Conservation (phyloP, 2,113 vertebrate genomes). For the Bungarus multicinctus region DNA sequence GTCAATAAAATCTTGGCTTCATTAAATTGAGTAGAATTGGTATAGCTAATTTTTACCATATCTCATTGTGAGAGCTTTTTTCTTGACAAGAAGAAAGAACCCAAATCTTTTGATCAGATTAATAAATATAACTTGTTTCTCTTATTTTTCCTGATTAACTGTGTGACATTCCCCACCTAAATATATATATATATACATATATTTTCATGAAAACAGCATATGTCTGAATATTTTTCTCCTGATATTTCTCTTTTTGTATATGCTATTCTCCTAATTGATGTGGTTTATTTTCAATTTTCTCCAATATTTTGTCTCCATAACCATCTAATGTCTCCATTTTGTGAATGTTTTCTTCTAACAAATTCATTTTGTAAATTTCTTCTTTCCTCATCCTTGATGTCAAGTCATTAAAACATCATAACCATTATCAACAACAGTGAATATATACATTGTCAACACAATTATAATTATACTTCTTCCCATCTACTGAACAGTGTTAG, state of each 20-base stretch:
- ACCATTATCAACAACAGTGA: background rate
- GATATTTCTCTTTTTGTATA: background rate
- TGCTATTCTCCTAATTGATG: background rate
- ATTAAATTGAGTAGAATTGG: background rate
- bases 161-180: background rate
- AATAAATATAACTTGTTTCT: background rate
- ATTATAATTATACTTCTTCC: background rate
- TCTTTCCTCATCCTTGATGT: background rate
- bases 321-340: background rate
- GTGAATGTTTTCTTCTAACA: background rate
- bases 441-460: background rate
- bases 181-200: no score
- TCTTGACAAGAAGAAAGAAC: background rate
- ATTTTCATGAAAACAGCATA: background rate
- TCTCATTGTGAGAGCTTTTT: background rate
- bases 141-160: background rate
- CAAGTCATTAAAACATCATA: background rate
- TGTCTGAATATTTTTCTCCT: background rate
- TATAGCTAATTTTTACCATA: background rate
- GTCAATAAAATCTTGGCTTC: background rate
- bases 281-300: background rate
- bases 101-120: background rate
- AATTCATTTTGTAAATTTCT: background rate
- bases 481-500: background rate
- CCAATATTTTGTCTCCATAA: background rate